These are phyloP conservation scores for Zosterops hypoxanthus DNA, from an alignment of 2,113 vertebrate species.

Conservation along the genomic window DNA sequence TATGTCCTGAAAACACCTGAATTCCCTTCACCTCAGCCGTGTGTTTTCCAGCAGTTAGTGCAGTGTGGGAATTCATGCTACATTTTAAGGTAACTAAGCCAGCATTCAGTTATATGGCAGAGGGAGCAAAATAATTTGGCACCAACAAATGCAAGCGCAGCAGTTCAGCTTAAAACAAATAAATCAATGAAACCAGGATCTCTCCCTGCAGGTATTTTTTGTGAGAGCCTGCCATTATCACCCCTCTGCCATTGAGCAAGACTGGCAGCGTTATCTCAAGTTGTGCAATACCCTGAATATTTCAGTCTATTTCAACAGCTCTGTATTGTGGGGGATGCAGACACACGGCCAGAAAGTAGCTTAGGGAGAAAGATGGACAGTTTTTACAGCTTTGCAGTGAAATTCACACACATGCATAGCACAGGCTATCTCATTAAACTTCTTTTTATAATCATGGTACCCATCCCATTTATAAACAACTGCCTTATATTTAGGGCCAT, in stretches of 20 bases:
- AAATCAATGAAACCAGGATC: background rate
- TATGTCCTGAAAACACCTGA: background rate
- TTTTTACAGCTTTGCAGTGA: background rate
- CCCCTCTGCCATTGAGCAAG: background rate
- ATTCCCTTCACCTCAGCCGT: background rate
- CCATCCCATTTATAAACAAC: background rate
- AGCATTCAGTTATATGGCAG: background rate
- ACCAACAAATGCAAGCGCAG: background rate
- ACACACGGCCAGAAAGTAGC: background rate
- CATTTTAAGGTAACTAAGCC: background rate
- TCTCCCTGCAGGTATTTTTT: background rate
- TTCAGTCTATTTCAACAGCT: background rate
- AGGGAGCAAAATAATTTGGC: background rate
- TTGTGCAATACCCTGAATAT: background rate
- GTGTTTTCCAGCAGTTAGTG: background rate
- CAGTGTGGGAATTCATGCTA: background rate
- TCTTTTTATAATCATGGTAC: background rate
- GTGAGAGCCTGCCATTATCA: background rate
- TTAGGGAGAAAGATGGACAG: background rate
- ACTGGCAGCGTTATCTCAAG: background rate
- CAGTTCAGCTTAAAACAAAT: background rate
- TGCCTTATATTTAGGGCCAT: background rate
- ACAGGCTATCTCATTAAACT: background rate
- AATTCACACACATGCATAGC: background rate
- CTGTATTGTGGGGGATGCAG: accelerated